phyloP scores from a whole-genome alignment of 2,797 vertebrate species.

The Epinephelus awoara region DNA sequence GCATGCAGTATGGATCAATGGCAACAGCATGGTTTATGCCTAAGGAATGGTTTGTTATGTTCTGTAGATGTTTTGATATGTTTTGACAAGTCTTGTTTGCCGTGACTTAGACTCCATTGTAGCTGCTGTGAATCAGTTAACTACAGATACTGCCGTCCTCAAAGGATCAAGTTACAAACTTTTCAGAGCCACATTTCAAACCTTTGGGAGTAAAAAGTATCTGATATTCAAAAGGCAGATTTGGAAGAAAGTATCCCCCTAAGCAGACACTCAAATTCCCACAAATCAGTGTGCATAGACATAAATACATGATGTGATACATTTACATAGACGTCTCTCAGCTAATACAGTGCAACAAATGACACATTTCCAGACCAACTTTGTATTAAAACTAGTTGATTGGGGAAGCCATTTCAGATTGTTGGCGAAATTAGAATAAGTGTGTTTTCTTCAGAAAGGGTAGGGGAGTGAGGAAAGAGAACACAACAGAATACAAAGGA shows the following conservation, averaged over 20 bases:
- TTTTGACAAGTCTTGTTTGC: background rate
- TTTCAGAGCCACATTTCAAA: slow-evolving; percentile 1
- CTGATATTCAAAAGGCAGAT: background rate
- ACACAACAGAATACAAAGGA: slow-evolving; percentile 52
- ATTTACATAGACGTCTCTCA: background rate
- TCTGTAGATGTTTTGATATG: background rate
- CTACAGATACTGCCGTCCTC: background rate
- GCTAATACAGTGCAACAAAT: slow-evolving; percentile 1
- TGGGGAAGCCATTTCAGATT: slow-evolving; percentile 20
- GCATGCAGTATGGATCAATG: background rate
- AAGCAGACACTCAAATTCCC: slow-evolving; percentile 6
- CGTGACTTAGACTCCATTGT: background rate
- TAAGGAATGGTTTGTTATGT: background rate
- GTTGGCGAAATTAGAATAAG: slow-evolving; percentile 6
- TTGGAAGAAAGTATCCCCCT: background rate
- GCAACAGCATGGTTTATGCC: background rate
- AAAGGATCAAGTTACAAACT: background rate
- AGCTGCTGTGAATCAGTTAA: slow-evolving; percentile 4
- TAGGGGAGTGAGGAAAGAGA: slow-evolving; percentile 9
- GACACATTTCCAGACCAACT: background rate
- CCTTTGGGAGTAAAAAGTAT: background rate
- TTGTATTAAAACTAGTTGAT: slow-evolving; percentile 3
- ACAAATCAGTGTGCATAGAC: slow-evolving; percentile 3
- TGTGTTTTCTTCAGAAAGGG: slow-evolving; percentile 20
- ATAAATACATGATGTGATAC: slow-evolving; percentile 7